Evolutionary conservation across 2,797 vertebrate genomes (phyloP), one percentile per base, ranked within the genome.

Genomic region (Lutjanus campechanus): DNA sequence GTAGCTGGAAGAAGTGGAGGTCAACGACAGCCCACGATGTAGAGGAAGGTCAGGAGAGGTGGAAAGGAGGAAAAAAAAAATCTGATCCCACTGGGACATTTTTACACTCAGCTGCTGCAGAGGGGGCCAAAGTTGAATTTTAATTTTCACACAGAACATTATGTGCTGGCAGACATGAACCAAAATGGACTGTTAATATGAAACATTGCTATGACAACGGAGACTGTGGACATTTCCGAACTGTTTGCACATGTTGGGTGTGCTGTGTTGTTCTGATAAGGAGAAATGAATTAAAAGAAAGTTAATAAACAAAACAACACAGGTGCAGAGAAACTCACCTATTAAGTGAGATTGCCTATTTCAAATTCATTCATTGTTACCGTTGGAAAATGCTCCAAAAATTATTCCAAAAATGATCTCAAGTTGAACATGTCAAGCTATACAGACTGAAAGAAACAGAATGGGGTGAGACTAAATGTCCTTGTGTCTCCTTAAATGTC

Each of bases 401-500:
- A 36, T 36, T 5, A 36, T 43, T 51, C 9, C 9, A 53, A 10
- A 74, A 77, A 72, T 29, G 25, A 41, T 47, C 43, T 8, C 12
- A 60, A n/a, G 19, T 54, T 0, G 1, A 47, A 11, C 29, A 46
- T 53, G 61, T 40, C 22, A 59, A 16, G 11, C 15, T 43, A 22
- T 22, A 36, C 6, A 47, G 50, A 25, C 36, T 40, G 60, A 56
- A 11, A 7, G 60, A 56, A 11, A 7, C 11, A 20, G 19, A 50
- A 47, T 20, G 7, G 20, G 16, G 15, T 58, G 55, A 60, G 46
- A 65, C 55, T 40, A 8, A 20, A 44, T 66, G 75, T 56, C 79
- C 66, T 87, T 79, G 76, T 70, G 53, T 69, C 56, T 85, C 76
- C 70, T 85, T 67, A 20, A 54, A 60, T 79, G 78, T 81, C 70